These are phyloP conservation scores for Callyntrura guangdongensis DNA, from an alignment of 2,888 invertebrate genomes.

Conservation along the genomic window DNA sequence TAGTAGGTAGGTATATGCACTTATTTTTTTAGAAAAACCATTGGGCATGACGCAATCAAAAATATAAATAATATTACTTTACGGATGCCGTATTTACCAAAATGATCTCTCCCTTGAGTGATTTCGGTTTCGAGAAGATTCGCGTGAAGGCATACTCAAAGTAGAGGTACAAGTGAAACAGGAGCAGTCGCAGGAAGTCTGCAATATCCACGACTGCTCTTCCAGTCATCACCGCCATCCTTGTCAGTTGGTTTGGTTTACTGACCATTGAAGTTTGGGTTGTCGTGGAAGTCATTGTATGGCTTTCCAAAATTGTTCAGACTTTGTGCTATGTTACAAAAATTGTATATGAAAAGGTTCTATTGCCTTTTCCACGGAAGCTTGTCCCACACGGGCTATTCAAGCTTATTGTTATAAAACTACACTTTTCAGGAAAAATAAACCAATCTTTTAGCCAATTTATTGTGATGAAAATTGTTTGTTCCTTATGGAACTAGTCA, in stretches of 20 bases:
- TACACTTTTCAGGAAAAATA: too few species aligned
- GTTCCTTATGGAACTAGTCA: too few species aligned
- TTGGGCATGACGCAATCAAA: background rate
- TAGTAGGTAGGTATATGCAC: too few species aligned
- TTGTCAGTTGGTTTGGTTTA: conserved; percentile 27
- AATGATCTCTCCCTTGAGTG: conserved; percentile 81
- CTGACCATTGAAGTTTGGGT: conserved; percentile 8
- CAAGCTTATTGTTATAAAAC: too few species aligned
- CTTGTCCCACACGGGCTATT: too few species aligned
- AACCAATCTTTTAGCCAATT: too few species aligned
- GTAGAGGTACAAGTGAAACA: conserved; percentile 81
- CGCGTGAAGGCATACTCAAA: conserved; percentile 74
- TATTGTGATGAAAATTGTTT: too few species aligned
- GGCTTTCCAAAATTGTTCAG: background rate
- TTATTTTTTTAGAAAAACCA: background rate
- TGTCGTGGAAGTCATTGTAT: background rate
- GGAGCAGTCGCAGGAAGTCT: conserved; percentile 78
- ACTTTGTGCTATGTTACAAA: too few species aligned
- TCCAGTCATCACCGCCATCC: background rate
- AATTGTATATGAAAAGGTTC: too few species aligned
- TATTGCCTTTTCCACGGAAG: too few species aligned
- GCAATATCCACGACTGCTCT: conserved; percentile 68
- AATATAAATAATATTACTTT: background rate
- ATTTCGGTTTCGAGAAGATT: conserved; percentile 78
- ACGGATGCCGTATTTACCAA: conserved; percentile 71